Evolutionary conservation across 2,797 vertebrate species (phyloP).

Genomic region (Bucorvus abyssinicus): DNA sequence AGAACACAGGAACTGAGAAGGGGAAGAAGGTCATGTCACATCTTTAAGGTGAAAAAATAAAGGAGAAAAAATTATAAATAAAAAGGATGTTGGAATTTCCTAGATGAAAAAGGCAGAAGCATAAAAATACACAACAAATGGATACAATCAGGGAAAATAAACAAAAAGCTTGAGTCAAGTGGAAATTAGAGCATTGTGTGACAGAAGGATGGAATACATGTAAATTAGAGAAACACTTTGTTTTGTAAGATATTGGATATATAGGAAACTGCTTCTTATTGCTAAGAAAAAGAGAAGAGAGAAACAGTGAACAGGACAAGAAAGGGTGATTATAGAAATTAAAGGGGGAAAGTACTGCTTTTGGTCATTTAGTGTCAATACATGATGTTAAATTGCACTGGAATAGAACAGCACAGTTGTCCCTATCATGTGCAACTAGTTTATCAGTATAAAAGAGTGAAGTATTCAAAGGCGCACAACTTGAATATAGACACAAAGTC

Average conservation of each 20-base stretch:
- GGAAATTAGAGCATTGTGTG: constrained; percentile 59
- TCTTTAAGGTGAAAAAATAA: constrained; percentile 45
- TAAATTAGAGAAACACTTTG: not conserved
- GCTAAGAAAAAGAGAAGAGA: not conserved
- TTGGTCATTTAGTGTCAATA: not conserved
- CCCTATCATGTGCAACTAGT: not conserved
- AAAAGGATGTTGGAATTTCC: constrained; percentile 35
- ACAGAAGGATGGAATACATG: constrained; percentile 33
- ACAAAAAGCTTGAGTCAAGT: constrained; percentile 33
- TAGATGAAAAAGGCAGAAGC: constrained; percentile 57
- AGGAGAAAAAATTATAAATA: constrained; percentile 35
- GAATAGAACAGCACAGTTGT: not conserved
- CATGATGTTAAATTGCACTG: not conserved
- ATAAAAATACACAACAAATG: constrained; percentile 61
- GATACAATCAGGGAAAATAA: constrained; percentile 64
- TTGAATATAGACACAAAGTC: not conserved
- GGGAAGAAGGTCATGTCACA: constrained; percentile 17
- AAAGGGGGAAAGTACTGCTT: not conserved
- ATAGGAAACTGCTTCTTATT: not conserved
- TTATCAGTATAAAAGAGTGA: not conserved
- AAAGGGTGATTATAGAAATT: not conserved
- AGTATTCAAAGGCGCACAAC: constrained; percentile 7
- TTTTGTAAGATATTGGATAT: not conserved
- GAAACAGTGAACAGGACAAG: not conserved
- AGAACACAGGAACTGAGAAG: constrained; percentile 25